These are phyloP conservation scores for Isurus oxyrinchus DNA, from an alignment of 2,113 vertebrate genomes.

Conservation along the genomic window DNA sequence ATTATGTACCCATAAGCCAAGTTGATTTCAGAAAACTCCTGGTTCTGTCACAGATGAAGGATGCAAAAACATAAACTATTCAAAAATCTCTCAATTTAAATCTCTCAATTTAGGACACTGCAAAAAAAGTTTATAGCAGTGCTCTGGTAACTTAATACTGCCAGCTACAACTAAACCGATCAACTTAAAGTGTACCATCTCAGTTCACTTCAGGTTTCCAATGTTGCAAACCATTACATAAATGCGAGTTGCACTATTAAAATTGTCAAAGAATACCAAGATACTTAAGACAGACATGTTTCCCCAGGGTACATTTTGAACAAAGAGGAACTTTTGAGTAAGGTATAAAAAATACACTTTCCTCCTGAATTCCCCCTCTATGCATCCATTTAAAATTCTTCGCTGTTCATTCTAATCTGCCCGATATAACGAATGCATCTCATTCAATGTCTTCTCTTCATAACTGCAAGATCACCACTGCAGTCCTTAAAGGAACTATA, in stretches of 20 bases:
- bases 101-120: neutral
- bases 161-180: neutral
- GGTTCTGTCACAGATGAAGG: neutral
- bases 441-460: neutral
- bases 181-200: neutral
- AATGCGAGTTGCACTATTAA: neutral
- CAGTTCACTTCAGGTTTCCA: neutral
- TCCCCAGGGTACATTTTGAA: neutral
- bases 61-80: neutral
- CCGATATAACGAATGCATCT: neutral
- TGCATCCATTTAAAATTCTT: neutral
- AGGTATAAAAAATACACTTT: neutral
- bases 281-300: neutral
- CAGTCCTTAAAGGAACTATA: neutral
- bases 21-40: neutral
- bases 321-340: neutral
- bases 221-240: neutral
- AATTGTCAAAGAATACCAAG: neutral
- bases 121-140: neutral
- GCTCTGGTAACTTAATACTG: neutral
- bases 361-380: neutral
- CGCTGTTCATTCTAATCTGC: neutral
- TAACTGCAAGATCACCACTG: neutral
- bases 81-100: neutral
- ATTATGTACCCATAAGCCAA: neutral